phyloP scores from a whole-genome alignment of 1,140 invertebrate genomes.

The Oncopodura yosiiana region DNA sequence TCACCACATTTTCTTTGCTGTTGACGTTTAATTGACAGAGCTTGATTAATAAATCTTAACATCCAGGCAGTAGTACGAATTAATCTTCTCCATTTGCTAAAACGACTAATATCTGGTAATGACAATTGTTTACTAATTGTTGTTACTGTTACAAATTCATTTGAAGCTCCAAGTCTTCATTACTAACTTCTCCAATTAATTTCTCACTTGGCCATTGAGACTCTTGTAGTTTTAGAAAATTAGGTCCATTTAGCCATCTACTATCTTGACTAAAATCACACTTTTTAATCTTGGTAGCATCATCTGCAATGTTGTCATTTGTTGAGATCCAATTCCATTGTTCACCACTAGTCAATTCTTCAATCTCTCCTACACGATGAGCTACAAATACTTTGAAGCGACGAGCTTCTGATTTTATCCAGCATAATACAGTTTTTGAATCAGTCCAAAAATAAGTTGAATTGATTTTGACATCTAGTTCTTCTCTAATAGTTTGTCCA shows the following conservation, averaged over 20 bases:
- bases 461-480: conserved; percentile 6
- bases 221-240: not conserved
- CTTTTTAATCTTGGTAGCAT: conserved; percentile 8
- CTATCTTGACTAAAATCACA: not conserved
- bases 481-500: conserved; percentile 5
- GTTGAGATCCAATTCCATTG: conserved; percentile 32
- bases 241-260: conserved; percentile 28
- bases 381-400: conserved; percentile 27
- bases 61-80: conserved; percentile 10
- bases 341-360: conserved; percentile 13
- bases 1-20: not conserved
- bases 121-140: too few species aligned
- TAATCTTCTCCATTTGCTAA: not conserved
- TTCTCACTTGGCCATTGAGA: too few species aligned
- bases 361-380: conserved; percentile 31
- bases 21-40: too few species aligned
- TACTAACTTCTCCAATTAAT: too few species aligned
- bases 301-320: conserved; percentile 29
- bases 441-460: conserved; percentile 24
- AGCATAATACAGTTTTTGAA: conserved; percentile 22
- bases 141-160: too few species aligned
- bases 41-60: not conserved
- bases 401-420: conserved; percentile 15
- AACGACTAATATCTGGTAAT: too few species aligned
- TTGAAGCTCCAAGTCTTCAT: too few species aligned